A percentile compares a stretch with the other conserved stretches of the same genome.
These are phyloP conservation scores for Paramuricea clavata DNA, from an alignment of 92 coral and sea anemone genomes.

Conservation along the genomic window DNA sequence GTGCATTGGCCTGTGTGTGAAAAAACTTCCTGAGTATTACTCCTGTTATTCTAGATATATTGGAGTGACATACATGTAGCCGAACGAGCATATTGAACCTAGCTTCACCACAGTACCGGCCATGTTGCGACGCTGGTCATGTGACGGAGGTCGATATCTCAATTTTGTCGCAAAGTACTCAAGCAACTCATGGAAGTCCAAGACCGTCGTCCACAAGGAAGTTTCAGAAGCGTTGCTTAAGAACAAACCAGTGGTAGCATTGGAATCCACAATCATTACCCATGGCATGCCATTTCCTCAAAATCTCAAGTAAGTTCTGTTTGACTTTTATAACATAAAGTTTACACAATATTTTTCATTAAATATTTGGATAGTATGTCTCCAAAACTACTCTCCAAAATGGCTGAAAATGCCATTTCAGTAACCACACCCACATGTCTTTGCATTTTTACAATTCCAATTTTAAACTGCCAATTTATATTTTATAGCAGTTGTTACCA, in stretches of 20 bases:
- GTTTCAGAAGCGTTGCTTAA: slow-evolving; percentile 85
- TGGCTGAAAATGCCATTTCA: too few species aligned
- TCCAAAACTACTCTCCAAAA: too few species aligned
- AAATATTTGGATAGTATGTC: too few species aligned
- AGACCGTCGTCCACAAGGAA: slow-evolving; percentile 54
- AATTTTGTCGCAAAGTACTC: neutral
- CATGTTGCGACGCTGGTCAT: neutral
- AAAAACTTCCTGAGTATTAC: too few species aligned
- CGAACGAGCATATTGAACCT: neutral
- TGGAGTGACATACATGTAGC: neutral
- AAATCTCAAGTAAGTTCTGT: slow-evolving; percentile 79
- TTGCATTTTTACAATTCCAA: too few species aligned
- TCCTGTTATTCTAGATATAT: neutral
- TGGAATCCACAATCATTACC: slow-evolving; percentile 91
- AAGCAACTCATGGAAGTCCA: slow-evolving; percentile 23
- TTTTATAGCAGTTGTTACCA: too few species aligned
- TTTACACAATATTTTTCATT: too few species aligned
- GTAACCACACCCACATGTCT: too few species aligned
- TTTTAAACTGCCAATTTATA: too few species aligned
- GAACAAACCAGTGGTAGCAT: slow-evolving; percentile 89
- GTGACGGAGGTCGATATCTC: neutral
- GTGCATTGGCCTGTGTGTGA: too few species aligned
- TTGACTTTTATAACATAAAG: too few species aligned
- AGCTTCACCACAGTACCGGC: neutral
- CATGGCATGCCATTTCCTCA: slow-evolving; percentile 99